Percentiles rank a stretch among this genome's conserved stretches.
These are phyloP conservation scores for Xenopus tropicalis DNA, from an alignment of 2,113 vertebrate species.

Conservation along the genomic window UCB_Xtro_10.0 CM004448.2:102027501-102028000, in stretches of 20 bases:
- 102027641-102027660: constrained; percentile 41
- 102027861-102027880: too few relatives aligned
- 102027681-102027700: constrained; percentile 23
- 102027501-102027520: constrained; percentile 45
- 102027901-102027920: too few relatives aligned
- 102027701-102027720: constrained; percentile 18
- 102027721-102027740: neutral
- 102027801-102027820: too few relatives aligned
- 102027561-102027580: constrained; percentile 44
- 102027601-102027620: constrained; percentile 43
- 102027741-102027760: neutral
- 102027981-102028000: too few relatives aligned
- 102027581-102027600: constrained; percentile 42
- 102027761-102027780: too few relatives aligned
- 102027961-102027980: too few relatives aligned
- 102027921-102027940: too few relatives aligned
- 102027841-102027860: too few relatives aligned
- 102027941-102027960: too few relatives aligned
- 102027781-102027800: too few relatives aligned
- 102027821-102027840: too few relatives aligned
- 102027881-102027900: too few relatives aligned
- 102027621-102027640: constrained; percentile 43
- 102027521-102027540: constrained; percentile 33
- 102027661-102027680: constrained; percentile 25
- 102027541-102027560: constrained; percentile 41